Evolutionary conservation across 2,888 invertebrate genomes (phyloP).

Genomic region (Tholera decimalis): DNA sequence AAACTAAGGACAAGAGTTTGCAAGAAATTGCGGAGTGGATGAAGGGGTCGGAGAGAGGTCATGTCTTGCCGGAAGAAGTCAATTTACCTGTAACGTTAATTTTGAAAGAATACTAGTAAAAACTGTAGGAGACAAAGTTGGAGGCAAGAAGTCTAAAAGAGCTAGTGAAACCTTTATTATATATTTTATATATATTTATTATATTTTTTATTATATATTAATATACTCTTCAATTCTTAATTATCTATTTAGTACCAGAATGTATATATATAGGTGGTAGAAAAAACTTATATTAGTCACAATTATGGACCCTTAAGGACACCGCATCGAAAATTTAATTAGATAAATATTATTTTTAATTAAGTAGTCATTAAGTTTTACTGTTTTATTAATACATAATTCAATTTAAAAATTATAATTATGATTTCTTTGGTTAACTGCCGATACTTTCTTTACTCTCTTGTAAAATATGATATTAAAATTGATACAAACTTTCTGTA

Average conservation of each 20-base stretch:
- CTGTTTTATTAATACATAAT: not conserved
- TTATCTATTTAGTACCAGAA: too few relatives aligned
- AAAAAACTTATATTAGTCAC: too few relatives aligned
- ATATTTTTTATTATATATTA: too few relatives aligned
- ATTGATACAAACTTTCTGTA: not conserved
- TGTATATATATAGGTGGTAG: too few relatives aligned
- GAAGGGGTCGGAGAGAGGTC: slow-evolving; percentile 13
- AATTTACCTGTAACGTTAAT: slow-evolving; percentile 5
- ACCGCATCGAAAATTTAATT: too few relatives aligned
- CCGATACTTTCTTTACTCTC: not conserved
- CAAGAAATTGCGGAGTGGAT: slow-evolving; percentile 51
- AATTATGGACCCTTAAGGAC: too few relatives aligned
- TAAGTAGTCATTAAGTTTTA: too few relatives aligned
- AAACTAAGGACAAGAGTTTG: slow-evolving; percentile 65
- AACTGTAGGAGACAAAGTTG: not conserved
- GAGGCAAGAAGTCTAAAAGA: too few relatives aligned
- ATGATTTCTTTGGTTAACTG: not conserved
- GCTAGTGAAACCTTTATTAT: too few relatives aligned
- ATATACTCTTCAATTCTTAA: too few relatives aligned
- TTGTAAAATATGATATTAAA: not conserved
- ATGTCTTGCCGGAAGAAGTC: slow-evolving; percentile 22
- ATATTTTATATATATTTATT: too few relatives aligned
- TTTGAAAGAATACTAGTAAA: not conserved
- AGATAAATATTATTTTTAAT: too few relatives aligned
- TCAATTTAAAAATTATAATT: not conserved